Evolutionary conservation across 2,797 vertebrate genomes (phyloP).

Genomic region (Peromyscus aztecus): DNA sequence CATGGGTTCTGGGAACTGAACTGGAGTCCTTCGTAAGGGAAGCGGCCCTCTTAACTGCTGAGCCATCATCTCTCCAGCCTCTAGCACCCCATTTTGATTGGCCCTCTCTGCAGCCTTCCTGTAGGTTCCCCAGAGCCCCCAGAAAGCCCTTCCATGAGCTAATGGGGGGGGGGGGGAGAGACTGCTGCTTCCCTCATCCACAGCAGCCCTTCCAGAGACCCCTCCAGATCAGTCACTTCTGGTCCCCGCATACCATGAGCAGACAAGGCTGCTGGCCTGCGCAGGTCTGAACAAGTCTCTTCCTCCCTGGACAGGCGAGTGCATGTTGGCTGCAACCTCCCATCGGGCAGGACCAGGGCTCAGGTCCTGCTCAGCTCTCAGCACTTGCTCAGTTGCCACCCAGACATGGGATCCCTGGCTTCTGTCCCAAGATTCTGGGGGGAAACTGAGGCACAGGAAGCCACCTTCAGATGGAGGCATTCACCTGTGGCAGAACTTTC

Average conservation of each 20-base stretch:
- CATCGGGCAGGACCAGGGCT: rapidly evolving
- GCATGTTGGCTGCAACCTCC: too few relatives aligned
- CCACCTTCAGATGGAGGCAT: neutral
- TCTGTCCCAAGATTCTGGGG: neutral
- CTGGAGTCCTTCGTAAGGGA: too few relatives aligned
- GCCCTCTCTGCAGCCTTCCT: neutral
- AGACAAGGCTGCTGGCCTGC: neutral
- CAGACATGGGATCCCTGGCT: rapidly evolving
- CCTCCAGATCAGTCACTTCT: neutral
- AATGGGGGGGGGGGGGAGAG: neutral
- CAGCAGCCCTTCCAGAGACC: rapidly evolving
- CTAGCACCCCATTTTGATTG: neutral
- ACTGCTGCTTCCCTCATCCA: rapidly evolving
- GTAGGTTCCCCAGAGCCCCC: neutral
- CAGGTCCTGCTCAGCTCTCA: neutral
- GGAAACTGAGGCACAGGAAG: neutral
- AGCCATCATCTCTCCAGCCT: neutral
- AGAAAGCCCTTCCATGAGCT: neutral
- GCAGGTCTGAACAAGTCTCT: neutral
- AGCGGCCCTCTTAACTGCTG: neutral
- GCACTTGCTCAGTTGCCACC: neutral
- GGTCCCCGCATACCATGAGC: rapidly evolving
- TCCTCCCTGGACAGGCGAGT: neutral
- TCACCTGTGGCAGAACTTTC: neutral
- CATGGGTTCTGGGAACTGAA: neutral